A percentile compares a stretch with the other conserved stretches of the same genome.
These are phyloP conservation scores for Hesperia comma DNA, from an alignment of 2,888 invertebrate genomes.

Conservation along the genomic window DNA sequence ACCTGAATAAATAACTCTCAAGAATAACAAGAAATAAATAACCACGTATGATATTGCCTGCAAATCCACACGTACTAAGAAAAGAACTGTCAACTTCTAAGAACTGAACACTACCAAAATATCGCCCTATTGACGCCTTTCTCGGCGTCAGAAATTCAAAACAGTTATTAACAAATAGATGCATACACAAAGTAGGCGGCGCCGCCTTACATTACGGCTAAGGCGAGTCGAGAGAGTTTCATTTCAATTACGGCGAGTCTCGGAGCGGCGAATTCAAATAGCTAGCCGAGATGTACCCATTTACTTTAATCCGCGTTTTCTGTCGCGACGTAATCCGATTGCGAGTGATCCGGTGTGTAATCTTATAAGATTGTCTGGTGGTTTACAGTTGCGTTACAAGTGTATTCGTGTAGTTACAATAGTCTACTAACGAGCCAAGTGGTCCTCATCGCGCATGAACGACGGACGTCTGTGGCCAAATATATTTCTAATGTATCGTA, in stretches of 20 bases:
- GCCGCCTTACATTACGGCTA: neutral
- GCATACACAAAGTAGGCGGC: neutral
- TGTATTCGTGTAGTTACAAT: neutral
- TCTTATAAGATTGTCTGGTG: conserved; percentile 2
- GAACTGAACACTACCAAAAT: no score
- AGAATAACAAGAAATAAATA: no score
- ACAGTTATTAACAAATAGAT: neutral
- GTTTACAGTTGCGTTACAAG: neutral
- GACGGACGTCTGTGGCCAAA: no score
- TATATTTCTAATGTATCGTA: no score
- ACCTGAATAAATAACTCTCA: no score
- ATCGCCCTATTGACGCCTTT: neutral
- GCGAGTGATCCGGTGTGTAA: conserved; percentile 36
- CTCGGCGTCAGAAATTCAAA: neutral
- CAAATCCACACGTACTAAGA: no score
- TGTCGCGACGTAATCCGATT: conserved; percentile 58
- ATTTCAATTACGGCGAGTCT: conserved; percentile 69
- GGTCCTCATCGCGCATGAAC: no score
- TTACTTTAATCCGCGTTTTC: conserved; percentile 65
- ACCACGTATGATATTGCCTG: no score
- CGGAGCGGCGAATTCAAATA: conserved; percentile 64
- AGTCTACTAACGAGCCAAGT: no score
- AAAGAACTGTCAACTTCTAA: no score
- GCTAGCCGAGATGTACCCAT: conserved; percentile 56
- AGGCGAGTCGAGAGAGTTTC: conserved; percentile 63